These are phyloP conservation scores for Orchesella cincta DNA, from an alignment of 1,140 invertebrate species.

Conservation along the genomic window DNA sequence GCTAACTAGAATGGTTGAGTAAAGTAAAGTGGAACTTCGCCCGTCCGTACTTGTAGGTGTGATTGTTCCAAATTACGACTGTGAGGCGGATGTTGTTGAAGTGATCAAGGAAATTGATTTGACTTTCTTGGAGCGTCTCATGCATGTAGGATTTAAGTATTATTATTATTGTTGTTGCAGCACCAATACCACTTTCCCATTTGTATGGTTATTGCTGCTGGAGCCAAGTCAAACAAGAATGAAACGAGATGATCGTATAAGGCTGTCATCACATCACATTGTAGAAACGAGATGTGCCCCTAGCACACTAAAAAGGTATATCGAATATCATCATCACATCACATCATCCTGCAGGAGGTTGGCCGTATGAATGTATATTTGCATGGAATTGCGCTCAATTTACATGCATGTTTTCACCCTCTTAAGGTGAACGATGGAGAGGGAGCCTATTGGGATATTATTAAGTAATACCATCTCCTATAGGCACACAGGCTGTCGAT, in stretches of 20 bases:
- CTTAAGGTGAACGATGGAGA: no score
- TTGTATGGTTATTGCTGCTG: slow-evolving; percentile 7
- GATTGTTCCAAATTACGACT: slow-evolving; percentile 15
- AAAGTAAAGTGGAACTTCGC: not conserved
- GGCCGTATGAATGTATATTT: no score
- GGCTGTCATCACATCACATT: not conserved
- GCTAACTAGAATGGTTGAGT: not conserved
- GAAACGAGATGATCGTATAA: slow-evolving; percentile 18
- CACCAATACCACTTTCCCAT: slow-evolving; percentile 4
- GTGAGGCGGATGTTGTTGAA: slow-evolving; percentile 8
- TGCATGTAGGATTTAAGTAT: slow-evolving; percentile 24
- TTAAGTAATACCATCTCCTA: no score
- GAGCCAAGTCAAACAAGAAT: slow-evolving; percentile 17
- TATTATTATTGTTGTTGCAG: slow-evolving; percentile 27
- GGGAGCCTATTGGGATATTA: no score
- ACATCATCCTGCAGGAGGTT: no score
- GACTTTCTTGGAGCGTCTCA: slow-evolving; percentile 21
- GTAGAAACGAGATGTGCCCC: no score
- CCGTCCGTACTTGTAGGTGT: not conserved
- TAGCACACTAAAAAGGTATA: no score
- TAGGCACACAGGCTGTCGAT: no score
- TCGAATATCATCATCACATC: no score
- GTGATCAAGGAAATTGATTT: slow-evolving; percentile 29
- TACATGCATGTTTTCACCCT: no score
- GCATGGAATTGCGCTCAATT: no score